These are phyloP conservation scores for Villa cingulata DNA, from an alignment of 2,888 invertebrate genomes.

Conservation along the genomic window DNA sequence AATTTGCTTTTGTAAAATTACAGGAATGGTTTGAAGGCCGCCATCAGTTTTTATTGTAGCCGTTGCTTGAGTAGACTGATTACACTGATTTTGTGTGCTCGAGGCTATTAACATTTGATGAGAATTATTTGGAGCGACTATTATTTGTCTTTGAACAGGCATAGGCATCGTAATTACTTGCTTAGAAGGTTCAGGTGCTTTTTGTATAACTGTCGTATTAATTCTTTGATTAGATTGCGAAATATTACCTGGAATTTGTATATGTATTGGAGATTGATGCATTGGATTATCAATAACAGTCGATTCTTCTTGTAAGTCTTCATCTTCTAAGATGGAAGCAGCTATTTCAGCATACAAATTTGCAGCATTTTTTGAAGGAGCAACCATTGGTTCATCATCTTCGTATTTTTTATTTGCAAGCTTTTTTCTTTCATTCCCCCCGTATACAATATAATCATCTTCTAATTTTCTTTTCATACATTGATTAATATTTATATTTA, in stretches of 20 bases:
- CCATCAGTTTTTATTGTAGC: slow-evolving; percentile 35
- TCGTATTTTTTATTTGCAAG: slow-evolving; percentile 39
- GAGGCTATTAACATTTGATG: slow-evolving; percentile 8
- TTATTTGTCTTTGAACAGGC: slow-evolving; percentile 28
- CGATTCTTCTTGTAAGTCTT: slow-evolving; percentile 39
- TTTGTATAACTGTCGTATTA: slow-evolving; percentile 9
- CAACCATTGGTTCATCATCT: slow-evolving; percentile 28
- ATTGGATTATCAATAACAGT: slow-evolving; percentile 5
- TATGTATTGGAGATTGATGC: slow-evolving; percentile 17
- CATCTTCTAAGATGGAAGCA: slow-evolving; percentile 71
- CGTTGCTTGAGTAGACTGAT: slow-evolving; percentile 20
- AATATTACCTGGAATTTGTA: slow-evolving; percentile 17
- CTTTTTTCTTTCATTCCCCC: slow-evolving; percentile 27
- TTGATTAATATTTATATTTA: slow-evolving; percentile 25
- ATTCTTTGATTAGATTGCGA: neutral
- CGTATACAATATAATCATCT: slow-evolving; percentile 20
- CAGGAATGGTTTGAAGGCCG: slow-evolving; percentile 33
- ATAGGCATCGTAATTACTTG: slow-evolving; percentile 28
- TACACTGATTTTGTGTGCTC: neutral
- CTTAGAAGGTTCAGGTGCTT: slow-evolving; percentile 24
- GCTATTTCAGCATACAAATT: slow-evolving; percentile 75
- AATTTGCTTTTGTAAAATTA: slow-evolving; percentile 27
- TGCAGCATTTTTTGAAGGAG: slow-evolving; percentile 63
- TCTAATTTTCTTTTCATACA: slow-evolving; percentile 25
- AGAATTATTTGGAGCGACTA: slow-evolving; percentile 26